Evolutionary conservation across 2,797 vertebrate species (phyloP).

Genomic region (Manis javanica): DNA sequence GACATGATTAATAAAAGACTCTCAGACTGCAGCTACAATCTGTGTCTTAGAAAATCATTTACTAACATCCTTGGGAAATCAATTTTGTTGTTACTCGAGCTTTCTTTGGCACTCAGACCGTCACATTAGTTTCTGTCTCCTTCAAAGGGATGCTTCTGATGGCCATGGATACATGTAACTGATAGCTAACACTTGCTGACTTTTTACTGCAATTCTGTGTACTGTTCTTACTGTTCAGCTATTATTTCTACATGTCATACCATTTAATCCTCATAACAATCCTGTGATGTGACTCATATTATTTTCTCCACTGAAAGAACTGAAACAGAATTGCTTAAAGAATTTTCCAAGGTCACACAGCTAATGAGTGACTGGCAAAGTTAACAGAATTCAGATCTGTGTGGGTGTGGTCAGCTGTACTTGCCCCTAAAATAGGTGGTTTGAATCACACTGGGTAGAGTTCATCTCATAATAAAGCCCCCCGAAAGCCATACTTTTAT

Average conservation of each 20-base stretch:
- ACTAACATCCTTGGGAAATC: not conserved
- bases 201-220: not conserved
- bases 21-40: not conserved
- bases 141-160: not conserved
- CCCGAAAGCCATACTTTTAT: not conserved
- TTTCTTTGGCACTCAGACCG: not conserved
- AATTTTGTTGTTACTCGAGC: not conserved
- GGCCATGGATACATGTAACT: not conserved
- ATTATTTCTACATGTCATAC: not conserved
- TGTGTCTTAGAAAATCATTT: not conserved
- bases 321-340: not conserved
- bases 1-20: not conserved
- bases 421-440: not conserved
- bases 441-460: not conserved
- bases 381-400: not conserved
- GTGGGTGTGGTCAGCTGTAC: not conserved
- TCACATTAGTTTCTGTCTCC: not conserved
- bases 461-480: not conserved
- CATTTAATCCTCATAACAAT: not conserved
- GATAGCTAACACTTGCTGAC: not conserved
- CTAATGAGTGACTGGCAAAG: not conserved
- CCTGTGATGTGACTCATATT: not conserved
- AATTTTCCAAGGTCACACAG: not conserved
- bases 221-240: not conserved
- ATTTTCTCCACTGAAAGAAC: not conserved